A percentile compares a stretch with the other conserved stretches of the same genome.
Conservation (phyloP, 2,797 vertebrate species). For the Muraenolepis orangiensis region DNA sequence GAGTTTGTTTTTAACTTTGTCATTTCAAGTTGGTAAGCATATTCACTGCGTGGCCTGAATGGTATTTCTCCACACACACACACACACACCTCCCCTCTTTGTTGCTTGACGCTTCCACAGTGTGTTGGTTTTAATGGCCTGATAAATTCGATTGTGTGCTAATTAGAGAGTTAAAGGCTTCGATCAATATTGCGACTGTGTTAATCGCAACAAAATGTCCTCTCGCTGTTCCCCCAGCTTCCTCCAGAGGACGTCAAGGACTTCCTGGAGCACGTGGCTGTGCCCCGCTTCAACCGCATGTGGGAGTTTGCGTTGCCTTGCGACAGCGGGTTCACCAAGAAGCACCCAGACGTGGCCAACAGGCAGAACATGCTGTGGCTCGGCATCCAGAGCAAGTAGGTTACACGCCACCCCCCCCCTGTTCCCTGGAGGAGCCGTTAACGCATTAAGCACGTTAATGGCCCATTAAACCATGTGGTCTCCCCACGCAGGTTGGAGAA, state of each 20-base stretch:
- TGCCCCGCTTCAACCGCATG: conserved; percentile 87
- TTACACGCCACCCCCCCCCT: neutral
- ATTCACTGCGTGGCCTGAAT: no score
- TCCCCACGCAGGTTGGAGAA: conserved; percentile 86
- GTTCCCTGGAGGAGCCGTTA: neutral
- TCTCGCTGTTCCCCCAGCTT: conserved; percentile 72
- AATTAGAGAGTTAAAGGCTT: conserved; percentile 16
- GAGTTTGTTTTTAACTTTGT: neutral
- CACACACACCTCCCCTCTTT: no score
- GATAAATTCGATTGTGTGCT: no score
- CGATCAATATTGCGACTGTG: neutral
- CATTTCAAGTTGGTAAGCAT: no score
- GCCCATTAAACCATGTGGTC: no score
- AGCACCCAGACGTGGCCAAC: conserved; percentile 94
- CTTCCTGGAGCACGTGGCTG: conserved; percentile 93
- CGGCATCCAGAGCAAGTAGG: conserved; percentile 97
- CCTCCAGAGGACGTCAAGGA: conserved; percentile 97
- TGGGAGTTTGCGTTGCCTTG: conserved; percentile 95
- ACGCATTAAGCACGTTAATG: no score
- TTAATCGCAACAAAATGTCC: neutral
- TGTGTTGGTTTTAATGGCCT: no score
- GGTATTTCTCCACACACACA: no score
- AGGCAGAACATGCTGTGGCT: conserved; percentile 97
- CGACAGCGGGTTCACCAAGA: conserved; percentile 88
- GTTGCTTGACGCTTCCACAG: conserved; percentile 11